A percentile compares a stretch with the other conserved stretches of the same genome.
phyloP scores from a whole-genome alignment of 2,113 vertebrate genomes.

The Pterophyllum scalare region DNA sequence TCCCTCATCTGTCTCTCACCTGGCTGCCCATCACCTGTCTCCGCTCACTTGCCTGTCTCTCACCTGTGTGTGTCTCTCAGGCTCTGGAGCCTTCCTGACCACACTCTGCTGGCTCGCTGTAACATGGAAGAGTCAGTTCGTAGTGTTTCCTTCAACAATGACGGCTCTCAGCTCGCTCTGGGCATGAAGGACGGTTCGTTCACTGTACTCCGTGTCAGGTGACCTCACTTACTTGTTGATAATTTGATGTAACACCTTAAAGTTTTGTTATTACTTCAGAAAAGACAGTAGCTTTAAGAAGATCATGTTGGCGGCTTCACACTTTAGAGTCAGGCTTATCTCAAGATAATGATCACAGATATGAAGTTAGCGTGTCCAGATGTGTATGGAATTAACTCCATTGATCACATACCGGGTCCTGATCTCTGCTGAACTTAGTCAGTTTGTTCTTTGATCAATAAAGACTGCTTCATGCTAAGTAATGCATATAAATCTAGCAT shows the following conservation, averaged over 20 bases:
- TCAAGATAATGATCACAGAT: too few relatives aligned
- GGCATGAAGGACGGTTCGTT: slow-evolving; percentile 99
- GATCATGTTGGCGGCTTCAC: too few relatives aligned
- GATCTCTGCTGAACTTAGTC: not conserved
- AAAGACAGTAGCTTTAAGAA: not conserved
- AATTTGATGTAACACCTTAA: too few relatives aligned
- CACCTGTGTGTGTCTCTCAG: slow-evolving; percentile 69
- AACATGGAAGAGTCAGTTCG: slow-evolving; percentile 96
- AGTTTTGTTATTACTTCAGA: not conserved
- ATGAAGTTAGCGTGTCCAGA: not conserved
- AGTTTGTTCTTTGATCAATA: not conserved
- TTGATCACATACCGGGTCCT: rapidly evolving
- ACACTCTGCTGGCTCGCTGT: slow-evolving; percentile 93
- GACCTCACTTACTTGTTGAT: not conserved
- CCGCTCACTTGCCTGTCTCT: not conserved
- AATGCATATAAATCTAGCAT: too few relatives aligned
- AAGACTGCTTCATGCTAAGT: not conserved
- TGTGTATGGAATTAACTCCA: not conserved
- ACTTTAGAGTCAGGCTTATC: too few relatives aligned
- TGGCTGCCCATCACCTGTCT: not conserved
- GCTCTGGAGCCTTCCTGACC: slow-evolving; percentile 94
- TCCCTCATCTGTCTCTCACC: not conserved
- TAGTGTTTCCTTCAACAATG: slow-evolving; percentile 92
- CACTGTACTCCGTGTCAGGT: slow-evolving; percentile 96
- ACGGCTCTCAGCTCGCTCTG: slow-evolving; percentile 93